phyloP scores from a whole-genome alignment of 2,888 invertebrate species.

The Azorinus chamasolen region DNA sequence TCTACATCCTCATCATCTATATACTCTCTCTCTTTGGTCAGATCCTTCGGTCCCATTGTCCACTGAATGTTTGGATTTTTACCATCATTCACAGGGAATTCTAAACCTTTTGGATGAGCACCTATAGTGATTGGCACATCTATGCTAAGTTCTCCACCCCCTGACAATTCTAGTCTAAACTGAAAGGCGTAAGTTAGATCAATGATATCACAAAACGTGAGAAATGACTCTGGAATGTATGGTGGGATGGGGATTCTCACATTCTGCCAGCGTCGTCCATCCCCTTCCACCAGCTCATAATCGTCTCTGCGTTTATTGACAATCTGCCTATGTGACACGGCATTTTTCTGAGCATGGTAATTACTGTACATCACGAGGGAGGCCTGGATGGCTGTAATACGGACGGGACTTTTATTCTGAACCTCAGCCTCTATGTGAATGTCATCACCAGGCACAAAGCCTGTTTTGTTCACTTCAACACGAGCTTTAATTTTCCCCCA shows the following conservation, averaged over 20 bases:
- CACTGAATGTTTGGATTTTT: constrained; percentile 71
- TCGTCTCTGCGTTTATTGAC: constrained; percentile 85
- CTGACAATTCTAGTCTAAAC: constrained; percentile 83
- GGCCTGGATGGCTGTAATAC: constrained; percentile 79
- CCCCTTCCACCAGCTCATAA: constrained; percentile 81
- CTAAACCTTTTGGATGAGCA: constrained; percentile 73
- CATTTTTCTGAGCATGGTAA: constrained; percentile 81
- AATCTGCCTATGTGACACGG: constrained; percentile 77
- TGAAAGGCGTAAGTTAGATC: constrained; percentile 83
- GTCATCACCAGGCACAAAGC: constrained; percentile 84
- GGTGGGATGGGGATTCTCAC: constrained; percentile 84
- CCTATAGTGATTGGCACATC: constrained; percentile 83
- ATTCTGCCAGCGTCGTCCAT: constrained; percentile 84
- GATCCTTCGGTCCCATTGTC: constrained; percentile 65
- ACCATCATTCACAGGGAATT: constrained; percentile 62
- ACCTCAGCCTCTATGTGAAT: constrained; percentile 83
- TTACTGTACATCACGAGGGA: constrained; percentile 82
- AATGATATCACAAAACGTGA: constrained; percentile 85
- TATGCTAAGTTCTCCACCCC: constrained; percentile 77
- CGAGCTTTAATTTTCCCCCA: constrained; percentile 80
- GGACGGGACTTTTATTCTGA: constrained; percentile 79
- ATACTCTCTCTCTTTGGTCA: constrained; percentile 19
- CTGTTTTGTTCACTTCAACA: constrained; percentile 78
- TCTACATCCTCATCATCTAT: constrained; percentile 21
- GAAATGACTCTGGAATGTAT: constrained; percentile 84